Conservation (phyloP, 2,797 vertebrate species). For the Peromyscus eremicus region DNA sequence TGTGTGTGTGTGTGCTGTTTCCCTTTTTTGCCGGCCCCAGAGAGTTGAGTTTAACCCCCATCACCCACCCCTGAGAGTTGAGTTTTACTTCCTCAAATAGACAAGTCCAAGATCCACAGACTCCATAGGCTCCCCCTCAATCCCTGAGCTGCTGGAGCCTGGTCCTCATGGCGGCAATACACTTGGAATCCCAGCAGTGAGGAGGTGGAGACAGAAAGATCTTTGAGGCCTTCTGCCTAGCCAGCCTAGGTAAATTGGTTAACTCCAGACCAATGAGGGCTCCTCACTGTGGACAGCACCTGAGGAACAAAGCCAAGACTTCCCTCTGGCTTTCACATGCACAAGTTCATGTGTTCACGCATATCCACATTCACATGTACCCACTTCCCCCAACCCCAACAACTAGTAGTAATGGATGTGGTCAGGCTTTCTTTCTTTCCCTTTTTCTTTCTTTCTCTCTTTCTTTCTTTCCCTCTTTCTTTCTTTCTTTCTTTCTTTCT, state of each 20-base stretch:
- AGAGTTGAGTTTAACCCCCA: neutral
- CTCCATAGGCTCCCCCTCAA: neutral
- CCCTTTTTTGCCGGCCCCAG: neutral
- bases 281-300: neutral
- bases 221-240: neutral
- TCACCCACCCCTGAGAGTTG: neutral
- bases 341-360: fast-evolving
- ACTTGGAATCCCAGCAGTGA: neutral
- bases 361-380: neutral
- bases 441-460: too few relatives aligned
- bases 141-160: neutral
- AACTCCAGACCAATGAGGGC: neutral
- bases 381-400: neutral
- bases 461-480: too few relatives aligned
- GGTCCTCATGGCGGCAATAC: neutral
- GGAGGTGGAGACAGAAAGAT: neutral
- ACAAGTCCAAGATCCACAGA: neutral
- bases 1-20: neutral
- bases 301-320: neutral
- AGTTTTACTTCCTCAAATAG: neutral
- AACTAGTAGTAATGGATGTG: neutral
- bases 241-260: neutral
- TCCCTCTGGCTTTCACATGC: neutral
- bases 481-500: too few relatives aligned
- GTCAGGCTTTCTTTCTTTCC: neutral